Evolutionary conservation across 2,888 invertebrate species (phyloP).

Genomic region (Tipula unca): DNA sequence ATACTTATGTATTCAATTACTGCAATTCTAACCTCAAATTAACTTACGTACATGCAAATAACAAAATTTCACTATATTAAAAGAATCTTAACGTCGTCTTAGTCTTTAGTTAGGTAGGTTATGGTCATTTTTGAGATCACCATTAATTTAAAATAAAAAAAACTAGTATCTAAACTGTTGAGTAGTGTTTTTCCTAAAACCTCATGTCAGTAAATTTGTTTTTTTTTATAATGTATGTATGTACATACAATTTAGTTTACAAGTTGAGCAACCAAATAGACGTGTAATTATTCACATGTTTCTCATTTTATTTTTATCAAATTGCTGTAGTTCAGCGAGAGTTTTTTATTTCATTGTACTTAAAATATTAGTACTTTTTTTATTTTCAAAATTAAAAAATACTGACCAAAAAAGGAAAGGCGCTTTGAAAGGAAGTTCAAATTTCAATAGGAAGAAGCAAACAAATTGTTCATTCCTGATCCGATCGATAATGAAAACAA

Average conservation of each 20-base stretch:
- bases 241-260: neutral
- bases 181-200: neutral
- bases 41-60: neutral
- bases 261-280: neutral
- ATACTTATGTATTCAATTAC: neutral
- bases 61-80: neutral
- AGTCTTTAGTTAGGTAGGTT: neutral
- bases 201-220: neutral
- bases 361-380: neutral
- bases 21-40: neutral
- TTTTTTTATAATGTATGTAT: neutral
- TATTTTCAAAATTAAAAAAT: too few relatives aligned
- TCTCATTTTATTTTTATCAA: neutral
- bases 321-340: neutral
- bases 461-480: too few relatives aligned
- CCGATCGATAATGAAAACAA: too few relatives aligned
- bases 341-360: neutral
- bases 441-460: too few relatives aligned
- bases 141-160: neutral
- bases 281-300: neutral
- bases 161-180: neutral
- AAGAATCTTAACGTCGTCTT: neutral
- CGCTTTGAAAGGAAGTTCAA: too few relatives aligned
- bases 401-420: too few relatives aligned
- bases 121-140: neutral